phyloP scores from a whole-genome alignment of 2,113 vertebrate genomes.

The Tympanuchus pallidicinctus region DNA sequence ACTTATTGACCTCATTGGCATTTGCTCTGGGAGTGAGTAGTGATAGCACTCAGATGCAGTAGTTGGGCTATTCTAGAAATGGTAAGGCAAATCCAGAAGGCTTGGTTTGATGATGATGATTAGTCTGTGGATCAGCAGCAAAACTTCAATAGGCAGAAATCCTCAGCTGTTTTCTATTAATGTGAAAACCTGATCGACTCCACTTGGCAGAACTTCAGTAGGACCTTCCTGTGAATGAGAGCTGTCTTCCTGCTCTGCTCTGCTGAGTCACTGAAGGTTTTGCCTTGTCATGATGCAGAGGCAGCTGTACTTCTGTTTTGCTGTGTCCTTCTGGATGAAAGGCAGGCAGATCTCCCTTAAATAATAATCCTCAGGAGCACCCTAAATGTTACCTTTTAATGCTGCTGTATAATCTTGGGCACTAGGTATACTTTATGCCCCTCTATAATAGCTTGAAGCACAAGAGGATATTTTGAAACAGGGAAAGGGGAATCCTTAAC shows the following conservation, averaged over 20 bases:
- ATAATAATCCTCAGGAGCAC: not conserved
- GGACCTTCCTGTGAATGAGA: not conserved
- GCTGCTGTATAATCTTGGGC: not conserved
- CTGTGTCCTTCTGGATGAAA: conserved; percentile 10
- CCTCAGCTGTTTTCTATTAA: not conserved
- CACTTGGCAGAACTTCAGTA: not conserved
- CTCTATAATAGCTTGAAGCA: not conserved
- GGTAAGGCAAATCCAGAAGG: not conserved
- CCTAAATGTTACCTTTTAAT: not conserved
- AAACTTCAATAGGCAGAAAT: not conserved
- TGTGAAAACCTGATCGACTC: not conserved
- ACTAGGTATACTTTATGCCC: not conserved
- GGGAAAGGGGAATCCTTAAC: not conserved
- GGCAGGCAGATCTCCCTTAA: not conserved
- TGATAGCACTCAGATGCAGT: not conserved
- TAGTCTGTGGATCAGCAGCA: not conserved
- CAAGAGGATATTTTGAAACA: not conserved
- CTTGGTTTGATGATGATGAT: not conserved
- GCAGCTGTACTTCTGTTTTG: not conserved
- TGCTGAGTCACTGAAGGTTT: not conserved
- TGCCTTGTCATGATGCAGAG: not conserved
- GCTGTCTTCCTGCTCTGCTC: not conserved
- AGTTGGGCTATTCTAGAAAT: not conserved
- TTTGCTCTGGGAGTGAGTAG: not conserved
- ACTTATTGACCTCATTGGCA: not conserved